Evolutionary conservation across 2,797 vertebrate genomes (phyloP).

Genomic region (Moxostoma hubbsi): DNA sequence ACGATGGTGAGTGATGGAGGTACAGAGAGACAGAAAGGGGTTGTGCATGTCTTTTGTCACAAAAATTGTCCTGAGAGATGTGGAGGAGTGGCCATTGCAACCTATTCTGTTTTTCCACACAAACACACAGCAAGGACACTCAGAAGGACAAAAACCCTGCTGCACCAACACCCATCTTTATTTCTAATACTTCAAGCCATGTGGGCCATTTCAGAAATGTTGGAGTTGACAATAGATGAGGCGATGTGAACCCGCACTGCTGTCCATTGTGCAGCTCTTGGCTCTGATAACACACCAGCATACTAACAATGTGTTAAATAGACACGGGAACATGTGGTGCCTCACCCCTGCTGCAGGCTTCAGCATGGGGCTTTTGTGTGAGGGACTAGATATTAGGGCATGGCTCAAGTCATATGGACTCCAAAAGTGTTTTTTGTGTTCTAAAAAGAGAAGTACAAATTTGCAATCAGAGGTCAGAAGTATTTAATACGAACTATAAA

Average conservation of each 20-base stretch:
- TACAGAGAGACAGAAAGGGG: constrained; percentile 8
- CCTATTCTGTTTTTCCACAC: background rate
- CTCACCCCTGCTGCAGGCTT: constrained; percentile 56
- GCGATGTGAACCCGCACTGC: constrained; percentile 57
- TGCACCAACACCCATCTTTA: constrained; percentile 46
- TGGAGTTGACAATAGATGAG: constrained; percentile 50
- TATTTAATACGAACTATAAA: too few relatives aligned
- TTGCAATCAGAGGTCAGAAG: background rate
- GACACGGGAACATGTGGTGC: constrained; percentile 52
- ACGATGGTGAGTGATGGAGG: constrained; percentile 18
- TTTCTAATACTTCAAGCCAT: constrained; percentile 40
- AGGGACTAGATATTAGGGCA: constrained; percentile 48
- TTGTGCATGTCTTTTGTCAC: constrained; percentile 10
- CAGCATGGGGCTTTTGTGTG: constrained; percentile 34
- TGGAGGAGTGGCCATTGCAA: background rate
- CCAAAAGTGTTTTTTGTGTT: background rate
- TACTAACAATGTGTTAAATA: constrained; percentile 65
- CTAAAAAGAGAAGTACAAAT: too few relatives aligned
- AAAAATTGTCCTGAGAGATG: background rate
- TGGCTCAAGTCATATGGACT: constrained; percentile 6
- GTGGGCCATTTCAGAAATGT: constrained; percentile 43
- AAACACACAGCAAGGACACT: constrained; percentile 2
- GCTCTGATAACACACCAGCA: constrained; percentile 46
- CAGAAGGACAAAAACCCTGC: constrained; percentile 37
- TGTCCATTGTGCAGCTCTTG: constrained; percentile 65